Base-by-base conservation (phyloP, 2,888 invertebrate species). In the Strigamia maritima region DNA sequence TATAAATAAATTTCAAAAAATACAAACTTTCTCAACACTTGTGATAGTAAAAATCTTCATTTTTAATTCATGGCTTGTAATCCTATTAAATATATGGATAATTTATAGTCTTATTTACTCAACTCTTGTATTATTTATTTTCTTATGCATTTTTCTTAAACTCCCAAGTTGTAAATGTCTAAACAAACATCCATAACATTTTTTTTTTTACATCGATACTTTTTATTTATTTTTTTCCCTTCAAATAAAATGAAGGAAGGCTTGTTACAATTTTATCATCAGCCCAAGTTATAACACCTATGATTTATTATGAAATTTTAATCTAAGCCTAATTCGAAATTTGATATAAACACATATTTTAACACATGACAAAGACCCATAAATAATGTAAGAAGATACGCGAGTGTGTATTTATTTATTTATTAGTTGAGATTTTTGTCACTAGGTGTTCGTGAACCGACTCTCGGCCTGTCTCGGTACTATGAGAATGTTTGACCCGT, bases 1-100 rank as follows among this genome's bases (percentile, higher is more conserved):
- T n/a, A 26, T 28, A 10, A 26, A 70, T 28, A 70, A 70, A 26
- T 70, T 26, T 16, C 7, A 0, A 26, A 26, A 24, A 65, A 22
- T 10, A 24, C 60, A 7, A 24, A 65, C 24, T 24, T 44, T 24
- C 60, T 22, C 60, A 24, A 22, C 60, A 22, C n/a, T 10, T 28
- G 14, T 14, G 70, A 70, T 19, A 54, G 6, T 54, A 54, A 70
- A 26, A 70, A 70, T 16, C 70, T 28, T 28, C 70, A 26, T 28
- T 70, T 28, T 70, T 70, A 70, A 70, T 24, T 70, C 70, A 70
- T 70, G 28, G 70, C 70, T 70, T 28, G 24, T 70, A 70, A 70
- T 70, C 70, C 70, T 70, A 70, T 24, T 70, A 28, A 26, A 70
- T 28, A 70, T 26, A 26, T 70, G 60, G 70, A 70, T 70, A 70